Evolutionary conservation across 1,140 invertebrate species (phyloP), one percentile per base, ranked within the genome.

Genomic region (Trachymyrmex septentrionalis): DNA sequence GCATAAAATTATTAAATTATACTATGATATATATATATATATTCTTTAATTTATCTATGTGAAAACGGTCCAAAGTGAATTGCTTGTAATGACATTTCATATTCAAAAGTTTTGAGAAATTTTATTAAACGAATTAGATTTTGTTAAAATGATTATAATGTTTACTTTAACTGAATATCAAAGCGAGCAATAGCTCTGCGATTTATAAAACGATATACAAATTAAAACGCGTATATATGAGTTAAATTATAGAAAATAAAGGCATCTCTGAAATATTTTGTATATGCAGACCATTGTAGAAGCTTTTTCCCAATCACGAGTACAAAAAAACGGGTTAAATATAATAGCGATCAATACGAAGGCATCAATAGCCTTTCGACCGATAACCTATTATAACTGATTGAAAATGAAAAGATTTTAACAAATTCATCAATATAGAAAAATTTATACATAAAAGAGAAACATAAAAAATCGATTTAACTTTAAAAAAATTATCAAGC

Each of bases 181-280:
- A 80, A 81, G 50, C 50, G 50, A 38, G 48, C 48, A 24, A 21
- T 55, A 55, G 19, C 19, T 27, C 10, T 55, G n/a, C 19, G 19
- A 81, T 81, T 71, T 72, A 48, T 55, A 57, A 72, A 81, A 71
- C 19, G 12, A 81, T 44, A 27, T 19, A 27, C 12, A 12, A 77
- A 64, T 48, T 78, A 30, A 55, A 75, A 38, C 7, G 16, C 27
- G 7, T 12, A 48, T 5, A 48, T 50, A 53, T 19, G 24, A 64
- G 24, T 64, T 64, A 64, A 81, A 81, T 44, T 44, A 44, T 21
- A 57, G n/a, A 27, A 71, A 81, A 81, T 81, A 81, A 81, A 69
- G 16, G 48, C 6, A 80, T 27, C 5, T 3, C 27, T 61, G 16
- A 50, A 55, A 72, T 50, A 71, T 81, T 72, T 81, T 34, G 6